phyloP scores from a whole-genome alignment of 2,797 vertebrate genomes.

The Chloroceryle inda region DNA sequence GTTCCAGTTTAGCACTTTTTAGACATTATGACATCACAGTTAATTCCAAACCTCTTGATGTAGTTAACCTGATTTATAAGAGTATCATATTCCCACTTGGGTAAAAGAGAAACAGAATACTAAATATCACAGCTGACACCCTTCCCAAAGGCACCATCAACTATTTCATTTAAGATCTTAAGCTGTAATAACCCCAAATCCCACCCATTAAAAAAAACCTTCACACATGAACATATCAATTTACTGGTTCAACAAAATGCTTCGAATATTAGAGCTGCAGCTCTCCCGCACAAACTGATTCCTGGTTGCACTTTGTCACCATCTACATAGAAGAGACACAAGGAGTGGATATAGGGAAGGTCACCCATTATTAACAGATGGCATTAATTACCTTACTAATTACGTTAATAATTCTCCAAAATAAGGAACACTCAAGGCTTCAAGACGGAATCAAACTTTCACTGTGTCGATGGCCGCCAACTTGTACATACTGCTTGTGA shows the following conservation, averaged over 20 bases:
- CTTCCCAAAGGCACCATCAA: slow-evolving; percentile 36
- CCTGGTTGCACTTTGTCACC: background rate
- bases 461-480: background rate
- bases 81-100: slow-evolving; percentile 15
- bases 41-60: slow-evolving; percentile 31
- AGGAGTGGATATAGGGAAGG: background rate
- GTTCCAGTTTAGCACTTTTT: slow-evolving; percentile 36
- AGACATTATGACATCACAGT: background rate
- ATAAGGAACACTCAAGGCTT: background rate
- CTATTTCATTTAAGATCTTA: background rate
- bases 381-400: background rate
- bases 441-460: background rate
- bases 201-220: slow-evolving; percentile 29
- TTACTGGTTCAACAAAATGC: slow-evolving; percentile 16
- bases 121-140: slow-evolving; percentile 16
- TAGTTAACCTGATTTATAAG: slow-evolving; percentile 41
- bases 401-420: background rate
- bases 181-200: slow-evolving; percentile 14
- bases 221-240: background rate
- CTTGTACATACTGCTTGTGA: accelerated
- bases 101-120: background rate
- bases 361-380: background rate
- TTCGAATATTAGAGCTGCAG: background rate
- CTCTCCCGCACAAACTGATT: background rate
- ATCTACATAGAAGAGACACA: background rate